A percentile compares a stretch with the other conserved stretches of the same genome.
phyloP scores from a whole-genome alignment of 2,888 invertebrate species.

The Apantesis nais region DNA sequence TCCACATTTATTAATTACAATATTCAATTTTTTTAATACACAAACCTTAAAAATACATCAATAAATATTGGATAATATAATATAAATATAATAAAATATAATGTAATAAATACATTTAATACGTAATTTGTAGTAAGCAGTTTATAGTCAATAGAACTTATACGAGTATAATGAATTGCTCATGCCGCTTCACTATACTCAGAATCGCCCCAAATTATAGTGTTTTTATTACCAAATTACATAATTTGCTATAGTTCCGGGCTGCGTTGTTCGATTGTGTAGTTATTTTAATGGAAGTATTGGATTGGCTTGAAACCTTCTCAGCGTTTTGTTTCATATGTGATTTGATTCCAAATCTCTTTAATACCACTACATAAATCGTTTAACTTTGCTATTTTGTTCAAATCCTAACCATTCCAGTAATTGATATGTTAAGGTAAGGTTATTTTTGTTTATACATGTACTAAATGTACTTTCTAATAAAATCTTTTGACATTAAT shows the following conservation, averaged over 20 bases:
- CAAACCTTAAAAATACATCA: not conserved
- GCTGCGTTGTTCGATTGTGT: not conserved
- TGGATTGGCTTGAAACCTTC: not conserved
- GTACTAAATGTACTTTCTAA: no score
- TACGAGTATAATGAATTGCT: no score
- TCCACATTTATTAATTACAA: not conserved
- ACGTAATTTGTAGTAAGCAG: no score
- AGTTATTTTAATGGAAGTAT: not conserved
- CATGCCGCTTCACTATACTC: not conserved
- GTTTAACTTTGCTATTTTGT: no score
- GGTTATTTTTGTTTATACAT: not conserved
- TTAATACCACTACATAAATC: not conserved
- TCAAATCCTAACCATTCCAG: not conserved
- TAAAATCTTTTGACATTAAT: no score
- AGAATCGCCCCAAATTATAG: not conserved
- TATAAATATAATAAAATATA: no score
- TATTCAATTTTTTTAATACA: not conserved
- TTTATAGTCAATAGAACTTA: not conserved
- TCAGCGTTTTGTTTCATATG: not conserved
- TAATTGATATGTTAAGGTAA: not conserved
- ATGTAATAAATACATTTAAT: no score
- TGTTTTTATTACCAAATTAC: slow-evolving; percentile 1
- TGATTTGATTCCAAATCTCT: not conserved
- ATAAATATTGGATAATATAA: no score
- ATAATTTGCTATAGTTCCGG: not conserved